Evolutionary conservation across 1,140 invertebrate genomes (phyloP), one percentile per base, ranked within the genome.

Genomic region (Drosophila tsacasi): DNA sequence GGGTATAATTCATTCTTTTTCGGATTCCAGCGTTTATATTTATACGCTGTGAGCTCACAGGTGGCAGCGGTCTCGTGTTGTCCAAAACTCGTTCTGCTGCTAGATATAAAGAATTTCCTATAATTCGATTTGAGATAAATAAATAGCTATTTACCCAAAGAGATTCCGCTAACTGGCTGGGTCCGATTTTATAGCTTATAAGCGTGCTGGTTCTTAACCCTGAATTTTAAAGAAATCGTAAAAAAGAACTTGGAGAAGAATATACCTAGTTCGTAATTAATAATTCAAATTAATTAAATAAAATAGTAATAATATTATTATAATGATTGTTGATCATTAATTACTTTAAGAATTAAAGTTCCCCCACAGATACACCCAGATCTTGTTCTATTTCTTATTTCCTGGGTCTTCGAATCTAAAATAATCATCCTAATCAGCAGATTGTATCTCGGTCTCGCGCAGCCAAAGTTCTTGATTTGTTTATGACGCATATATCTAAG

Each of bases 51-150:
- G 72, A 75, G 59, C 59, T 75, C 71, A 75, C 59, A 50, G n/a
- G 32, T 52, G 30, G 37, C 15, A 23, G 52, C 2, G 55, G 71
- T 32, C 71, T 73, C 67, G 25, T 46, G 49, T 47, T 63, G 17
- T n/a, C 27, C 44, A 10, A 59, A 84, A 83, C 81, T 62, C 17
- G 81, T 76, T 76, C 58, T 59, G 10, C 1, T 27, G 23, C 9
- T 13, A 40, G 52, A 65, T 27, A 74, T 21, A 19, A 65, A 69
- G 54, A 79, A 75, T 65, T 68, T 40, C 42, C 44, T 17, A 30
- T 49, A 37, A 59, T 44, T 44, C 40, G 42, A 50, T 60, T 37
- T 40, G 2, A 39, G 35, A 67, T 84, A 66, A 83, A 80, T 71
- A 72, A 49, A 50, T 47, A 6, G 50, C 5, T 40, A 39, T 30